Evolutionary conservation across 2,888 invertebrate genomes (phyloP).

Genomic region (Drosophila austrosaltans): DNA sequence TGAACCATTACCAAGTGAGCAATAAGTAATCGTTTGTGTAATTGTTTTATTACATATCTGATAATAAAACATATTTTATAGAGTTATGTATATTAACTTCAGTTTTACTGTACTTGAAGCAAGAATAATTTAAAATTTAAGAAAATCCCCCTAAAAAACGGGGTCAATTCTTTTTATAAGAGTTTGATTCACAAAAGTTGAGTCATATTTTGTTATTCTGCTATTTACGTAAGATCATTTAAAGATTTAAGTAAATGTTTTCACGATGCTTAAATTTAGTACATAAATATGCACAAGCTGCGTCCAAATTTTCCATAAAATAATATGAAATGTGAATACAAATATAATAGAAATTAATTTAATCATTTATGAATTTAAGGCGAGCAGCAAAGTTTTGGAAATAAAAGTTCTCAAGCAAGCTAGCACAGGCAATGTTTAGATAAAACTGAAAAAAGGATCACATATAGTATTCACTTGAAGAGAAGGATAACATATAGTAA

Average conservation of each 20-base stretch:
- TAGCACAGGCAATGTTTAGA: no score
- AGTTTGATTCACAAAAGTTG: neutral
- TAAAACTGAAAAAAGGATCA: no score
- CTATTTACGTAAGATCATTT: neutral
- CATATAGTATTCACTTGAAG: no score
- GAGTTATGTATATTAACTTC: neutral
- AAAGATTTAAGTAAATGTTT: neutral
- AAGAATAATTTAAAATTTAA: neutral
- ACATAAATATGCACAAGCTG: no score
- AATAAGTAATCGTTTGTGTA: no score
- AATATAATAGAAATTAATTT: no score
- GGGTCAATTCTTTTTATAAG: neutral
- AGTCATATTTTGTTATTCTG: neutral
- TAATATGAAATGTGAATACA: no score
- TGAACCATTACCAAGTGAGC: neutral
- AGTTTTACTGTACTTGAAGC: neutral
- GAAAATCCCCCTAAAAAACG: slow-evolving; percentile 1
- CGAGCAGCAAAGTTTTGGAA: no score
- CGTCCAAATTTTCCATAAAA: no score
- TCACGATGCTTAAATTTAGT: neutral
- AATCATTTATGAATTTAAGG: no score
- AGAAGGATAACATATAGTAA: no score
- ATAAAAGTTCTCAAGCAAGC: no score
- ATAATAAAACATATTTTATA: neutral
- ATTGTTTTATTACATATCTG: neutral